Conservation (phyloP, 2,888 invertebrate genomes). For the Biston stratarius region DNA sequence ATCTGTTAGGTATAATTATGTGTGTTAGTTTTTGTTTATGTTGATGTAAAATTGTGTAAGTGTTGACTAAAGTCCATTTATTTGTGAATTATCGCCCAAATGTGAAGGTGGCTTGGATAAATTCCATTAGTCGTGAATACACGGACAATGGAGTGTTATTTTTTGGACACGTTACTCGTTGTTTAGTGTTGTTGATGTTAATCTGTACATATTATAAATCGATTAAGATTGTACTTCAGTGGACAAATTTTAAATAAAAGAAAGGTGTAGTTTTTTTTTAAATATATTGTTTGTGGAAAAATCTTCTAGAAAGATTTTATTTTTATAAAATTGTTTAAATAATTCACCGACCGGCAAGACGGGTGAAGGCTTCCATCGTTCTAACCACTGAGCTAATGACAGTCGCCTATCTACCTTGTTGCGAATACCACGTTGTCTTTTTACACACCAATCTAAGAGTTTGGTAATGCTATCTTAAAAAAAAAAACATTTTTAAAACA, state of each 20-base stretch:
- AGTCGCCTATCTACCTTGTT: no score
- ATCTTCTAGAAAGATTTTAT: background rate
- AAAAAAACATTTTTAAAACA: no score
- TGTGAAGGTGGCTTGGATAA: background rate
- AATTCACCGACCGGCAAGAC: no score
- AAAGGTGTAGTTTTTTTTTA: conserved; percentile 1
- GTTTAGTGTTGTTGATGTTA: conserved; percentile 15
- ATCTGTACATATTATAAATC: conserved; percentile 10
- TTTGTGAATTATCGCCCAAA: background rate
- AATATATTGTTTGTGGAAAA: background rate
- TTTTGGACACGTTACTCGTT: conserved; percentile 24
- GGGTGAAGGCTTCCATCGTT: no score
- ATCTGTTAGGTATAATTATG: background rate
- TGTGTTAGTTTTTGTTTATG: conserved; percentile 6
- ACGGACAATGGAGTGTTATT: background rate
- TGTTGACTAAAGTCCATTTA: background rate
- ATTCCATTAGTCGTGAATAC: background rate
- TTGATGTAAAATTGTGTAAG: conserved; percentile 1
- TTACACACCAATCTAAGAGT: no score
- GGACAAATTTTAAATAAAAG: conserved; percentile 14
- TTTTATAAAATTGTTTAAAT: no score
- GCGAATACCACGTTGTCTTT: no score
- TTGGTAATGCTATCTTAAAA: no score
- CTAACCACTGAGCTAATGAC: no score
- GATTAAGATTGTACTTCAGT: conserved; percentile 1